These are phyloP conservation scores for Leguminivora glycinivorella DNA, from an alignment of 1,140 invertebrate genomes.

Conservation along the genomic window DNA sequence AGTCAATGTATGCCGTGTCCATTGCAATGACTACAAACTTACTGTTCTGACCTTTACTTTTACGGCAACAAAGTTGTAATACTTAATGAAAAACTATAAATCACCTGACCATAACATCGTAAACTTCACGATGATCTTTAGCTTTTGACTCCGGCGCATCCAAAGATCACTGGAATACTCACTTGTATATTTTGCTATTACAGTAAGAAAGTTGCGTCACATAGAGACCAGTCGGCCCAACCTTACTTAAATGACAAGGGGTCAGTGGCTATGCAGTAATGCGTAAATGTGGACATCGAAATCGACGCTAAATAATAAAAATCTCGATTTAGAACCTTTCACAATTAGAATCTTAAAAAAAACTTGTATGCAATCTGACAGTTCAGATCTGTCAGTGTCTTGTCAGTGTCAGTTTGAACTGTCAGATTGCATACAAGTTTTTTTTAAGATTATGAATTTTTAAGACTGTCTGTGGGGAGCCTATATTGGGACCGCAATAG, in stretches of 20 bases:
- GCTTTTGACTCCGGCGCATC: conserved; percentile 43
- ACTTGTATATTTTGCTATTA: conserved; percentile 55
- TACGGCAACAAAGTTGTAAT: not conserved
- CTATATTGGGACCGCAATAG: not conserved
- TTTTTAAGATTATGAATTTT: too few relatives aligned
- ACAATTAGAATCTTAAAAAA: conserved; percentile 3
- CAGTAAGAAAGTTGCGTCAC: conserved; percentile 64
- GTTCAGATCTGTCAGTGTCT: too few relatives aligned
- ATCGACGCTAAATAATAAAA: not conserved
- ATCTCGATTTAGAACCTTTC: not conserved
- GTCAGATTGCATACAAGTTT: too few relatives aligned
- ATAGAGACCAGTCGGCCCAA: conserved; percentile 58
- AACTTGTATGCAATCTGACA: too few relatives aligned
- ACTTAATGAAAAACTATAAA: conserved; percentile 15
- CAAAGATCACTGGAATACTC: conserved; percentile 53
- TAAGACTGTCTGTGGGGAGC: too few relatives aligned
- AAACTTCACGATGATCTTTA: conserved; percentile 19
- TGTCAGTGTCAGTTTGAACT: too few relatives aligned
- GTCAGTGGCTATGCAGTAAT: conserved; percentile 33
- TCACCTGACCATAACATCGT: conserved; percentile 14
- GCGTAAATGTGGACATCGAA: conserved; percentile 11
- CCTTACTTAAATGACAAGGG: conserved; percentile 62
- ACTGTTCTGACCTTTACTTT: not conserved
- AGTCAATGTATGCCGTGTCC: too few relatives aligned
- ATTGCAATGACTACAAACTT: too few relatives aligned